These are phyloP conservation scores for Serranus cabrilla DNA, from an alignment of 2,797 vertebrate genomes.

Conservation along the genomic window DNA sequence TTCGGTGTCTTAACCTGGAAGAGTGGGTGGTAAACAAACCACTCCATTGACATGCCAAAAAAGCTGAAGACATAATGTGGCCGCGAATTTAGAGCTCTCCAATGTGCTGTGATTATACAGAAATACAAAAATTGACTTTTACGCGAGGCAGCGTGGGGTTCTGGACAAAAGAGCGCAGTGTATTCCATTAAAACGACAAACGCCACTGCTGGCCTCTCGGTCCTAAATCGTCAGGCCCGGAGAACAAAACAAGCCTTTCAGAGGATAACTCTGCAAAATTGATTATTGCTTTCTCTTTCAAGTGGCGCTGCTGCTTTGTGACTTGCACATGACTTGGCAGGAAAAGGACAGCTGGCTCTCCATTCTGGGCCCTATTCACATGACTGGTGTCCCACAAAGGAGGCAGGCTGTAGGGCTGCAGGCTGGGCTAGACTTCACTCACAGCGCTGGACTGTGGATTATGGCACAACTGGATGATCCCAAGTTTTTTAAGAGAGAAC, in stretches of 20 bases:
- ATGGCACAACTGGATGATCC: conserved; percentile 32
- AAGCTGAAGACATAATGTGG: conserved; percentile 45
- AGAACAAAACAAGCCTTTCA: conserved; percentile 81
- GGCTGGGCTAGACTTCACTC: conserved; percentile 58
- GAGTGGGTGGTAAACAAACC: conserved; percentile 57
- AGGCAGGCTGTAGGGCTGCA: conserved; percentile 59
- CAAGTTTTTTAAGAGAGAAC: conserved; percentile 23
- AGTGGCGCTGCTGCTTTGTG: conserved; percentile 81
- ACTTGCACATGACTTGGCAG: conserved; percentile 87
- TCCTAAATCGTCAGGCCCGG: conserved; percentile 58
- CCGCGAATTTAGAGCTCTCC: conserved; percentile 53
- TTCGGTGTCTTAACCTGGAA: conserved; percentile 56
- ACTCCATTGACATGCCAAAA: conserved; percentile 36
- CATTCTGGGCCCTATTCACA: conserved; percentile 76
- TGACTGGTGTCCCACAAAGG: conserved; percentile 80
- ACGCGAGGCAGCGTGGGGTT: conserved; percentile 48
- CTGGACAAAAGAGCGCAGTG: conserved; percentile 74
- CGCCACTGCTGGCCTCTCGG: conserved; percentile 57
- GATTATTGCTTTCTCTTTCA: conserved; percentile 84
- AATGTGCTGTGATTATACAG: conserved; percentile 58
- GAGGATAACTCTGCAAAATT: conserved; percentile 80
- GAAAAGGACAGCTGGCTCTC: conserved; percentile 80
- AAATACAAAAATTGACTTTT: conserved; percentile 71
- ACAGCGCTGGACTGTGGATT: conserved; percentile 31
- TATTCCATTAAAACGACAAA: conserved; percentile 74